phyloP scores from a whole-genome alignment of 2,113 vertebrate species.

The Stictonetta naevosa region DNA sequence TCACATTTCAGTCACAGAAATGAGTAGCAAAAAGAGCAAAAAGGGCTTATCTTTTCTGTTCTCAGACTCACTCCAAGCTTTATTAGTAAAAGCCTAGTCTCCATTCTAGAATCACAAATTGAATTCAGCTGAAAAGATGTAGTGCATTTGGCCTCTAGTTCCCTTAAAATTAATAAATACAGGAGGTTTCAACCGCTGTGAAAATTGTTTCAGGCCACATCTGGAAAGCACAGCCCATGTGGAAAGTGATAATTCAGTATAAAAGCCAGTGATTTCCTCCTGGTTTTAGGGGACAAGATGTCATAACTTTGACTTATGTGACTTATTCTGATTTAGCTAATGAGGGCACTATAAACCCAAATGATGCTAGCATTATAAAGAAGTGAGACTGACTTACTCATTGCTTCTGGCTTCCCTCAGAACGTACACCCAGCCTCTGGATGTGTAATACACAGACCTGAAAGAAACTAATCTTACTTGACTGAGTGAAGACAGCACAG shows the following conservation, averaged over 20 bases:
- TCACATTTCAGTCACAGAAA: conserved; percentile 24
- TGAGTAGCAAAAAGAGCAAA: conserved; percentile 2
- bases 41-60: conserved; percentile 19
- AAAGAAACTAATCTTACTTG: conserved; percentile 32
- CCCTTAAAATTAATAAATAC: neutral
- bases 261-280: neutral
- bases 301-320: neutral
- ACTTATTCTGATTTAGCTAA: neutral
- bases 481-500: neutral
- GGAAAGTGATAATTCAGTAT: neutral
- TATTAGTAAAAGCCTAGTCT: neutral
- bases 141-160: neutral
- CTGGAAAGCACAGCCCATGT: neutral
- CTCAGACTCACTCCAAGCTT: neutral
- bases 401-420: neutral
- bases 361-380: neutral
- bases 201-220: conserved; percentile 9
- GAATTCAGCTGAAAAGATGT: conserved; percentile 1
- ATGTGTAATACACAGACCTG: conserved; percentile 18
- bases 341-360: neutral
- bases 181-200: neutral
- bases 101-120: conserved; percentile 19
- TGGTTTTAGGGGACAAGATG: neutral
- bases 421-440: neutral
- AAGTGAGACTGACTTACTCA: conserved; percentile 16